Evolutionary conservation across 2,888 invertebrate species (phyloP), one percentile per base, ranked within the genome.

Genomic region (Zele albiditarsus): DNA sequence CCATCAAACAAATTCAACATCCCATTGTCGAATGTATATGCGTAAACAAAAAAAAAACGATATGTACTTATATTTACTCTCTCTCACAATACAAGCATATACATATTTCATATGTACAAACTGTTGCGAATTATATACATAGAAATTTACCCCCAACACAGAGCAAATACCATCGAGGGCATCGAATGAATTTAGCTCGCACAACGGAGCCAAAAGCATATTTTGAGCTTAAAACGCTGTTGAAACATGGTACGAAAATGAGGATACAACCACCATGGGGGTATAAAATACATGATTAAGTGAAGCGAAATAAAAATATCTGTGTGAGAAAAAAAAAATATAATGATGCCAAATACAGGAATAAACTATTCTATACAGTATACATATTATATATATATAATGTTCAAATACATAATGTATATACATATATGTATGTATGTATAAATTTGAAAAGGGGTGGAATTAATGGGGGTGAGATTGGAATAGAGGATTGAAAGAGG

Each of bases 211-310:
- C 20, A 60, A 73, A 73, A 73, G 58, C 67, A 73, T 60, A 73
- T 73, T 67, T 67, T 67, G 66, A 53, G 65, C 66, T 72, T 57
- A 66, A n/a, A n/a, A 72, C 72, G 27, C 57, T 53, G 57, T 72
- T 72, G 27, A 31, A 25, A 16, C n/a, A 66, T 46, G 27, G 27
- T 27, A 49, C 46, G 70, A 58, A 76, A 69, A 71, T 73, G 81
- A 79, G 74, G 49, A 77, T 25, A 66, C 20, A n/a, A 77, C 78
- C 71, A 65, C 28, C 20, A 31, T 31, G 8, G 28, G 33, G 8
- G 42, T 23, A 46, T 25, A 38, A 38, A 73, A 57, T 49, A 6
- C 16, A 33, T 20, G 73, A 25, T 25, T 60, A 33, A 53, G 53
- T n/a, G 31, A 20, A 57, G 65, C 65, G 33, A 57, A 31, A 38